Evolutionary conservation across 2,797 vertebrate species (phyloP), one percentile per base, ranked within the genome.

Genomic region (Acanthurus lineatus): DNA sequence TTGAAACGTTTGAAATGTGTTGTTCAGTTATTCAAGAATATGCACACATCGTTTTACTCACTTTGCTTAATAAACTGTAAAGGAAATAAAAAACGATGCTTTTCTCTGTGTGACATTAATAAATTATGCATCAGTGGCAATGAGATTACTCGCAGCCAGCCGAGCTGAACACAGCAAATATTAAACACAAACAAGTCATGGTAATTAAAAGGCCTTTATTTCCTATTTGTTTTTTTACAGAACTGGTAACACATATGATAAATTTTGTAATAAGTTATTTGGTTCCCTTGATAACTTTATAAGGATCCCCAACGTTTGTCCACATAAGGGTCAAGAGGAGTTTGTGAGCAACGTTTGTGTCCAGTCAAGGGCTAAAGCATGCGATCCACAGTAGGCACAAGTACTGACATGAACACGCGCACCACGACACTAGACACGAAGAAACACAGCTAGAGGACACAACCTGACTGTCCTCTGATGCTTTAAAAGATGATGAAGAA

Each of bases 201-300:
- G 91, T 96, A 93, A 88, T 95, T 96, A 95, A 96, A 96, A 96
- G 94, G 93, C 93, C 94, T 95, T 96, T 96, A 95, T 95, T 96
- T 96, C 93, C 94, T 95, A 94, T 94, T 94, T 89, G 89, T 93
- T 94, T 94, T 88, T 91, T 93, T 95, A 96, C 95, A 95, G 94
- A 95, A 94, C 93, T 95, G 92, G 93, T 93, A 96, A 96, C 94
- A 95, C 94, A 94, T 93, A 96, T 95, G 94, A 93, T 95, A 95
- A 93, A 95, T 25, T 93, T 92, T 92, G 92, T 94, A 95, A 83
- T 93, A 94, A 95, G 94, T 94, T 95, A 94, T 95, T 95, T 95
- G 95, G 95, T 95, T 95, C 95, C 94, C 93, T 94, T 95, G 92
- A 93, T 92, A 87, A 95, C 90, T 93, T 94, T 90, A 94, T 91